Evolutionary conservation across 2,113 vertebrate species (phyloP), one percentile per base, ranked within the genome.

Genomic region (Electrona antarctica): DNA sequence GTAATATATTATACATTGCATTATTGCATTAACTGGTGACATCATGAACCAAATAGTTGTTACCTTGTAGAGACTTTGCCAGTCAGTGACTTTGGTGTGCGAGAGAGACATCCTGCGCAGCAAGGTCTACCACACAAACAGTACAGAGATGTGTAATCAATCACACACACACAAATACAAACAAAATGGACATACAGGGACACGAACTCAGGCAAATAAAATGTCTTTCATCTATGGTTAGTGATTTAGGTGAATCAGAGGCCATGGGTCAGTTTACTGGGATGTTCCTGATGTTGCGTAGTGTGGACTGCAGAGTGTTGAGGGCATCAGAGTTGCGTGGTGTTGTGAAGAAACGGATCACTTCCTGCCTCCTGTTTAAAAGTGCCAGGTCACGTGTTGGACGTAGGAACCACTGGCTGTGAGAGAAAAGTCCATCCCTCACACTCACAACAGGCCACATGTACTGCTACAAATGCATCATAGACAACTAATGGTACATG

Each of bases 41-140:
- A 21, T 21, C 21, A 21, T 21, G 21, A 21, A 21, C 21, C 21
- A 8, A 13, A 60, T 13, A 15, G 11, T 15, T 66, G 67, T 21
- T 64, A 94, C 94, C 91, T 98, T 97, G 74, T 98, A 97, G 29
- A 99, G 94, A 76, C 91, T 90, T 68, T 98, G 95, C 98, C 97
- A 99, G 87, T 98, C 96, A 3, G 76, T 91, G 73, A 97, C 93
- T 91, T 95, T 99, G 65, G 95, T 96, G 80, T 95, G 90, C 58
- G 94, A 95, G 63, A 97, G 91, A 63, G 94, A 93, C 97, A 98
- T 99, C 73, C 94, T 95, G 54, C 91, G 95, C 62, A 99, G 90
- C 82, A 99, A 94, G 74, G 92, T 93, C 95, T 96, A 77, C 12
- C 46, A 61, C 77, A 50, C 74, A 71, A 6, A 41, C 1, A 45